Percentiles rank a stretch among this genome's conserved stretches.
Evolutionary conservation across 2,797 vertebrate genomes (phyloP).

Genomic region (Zalophus californianus): DNA sequence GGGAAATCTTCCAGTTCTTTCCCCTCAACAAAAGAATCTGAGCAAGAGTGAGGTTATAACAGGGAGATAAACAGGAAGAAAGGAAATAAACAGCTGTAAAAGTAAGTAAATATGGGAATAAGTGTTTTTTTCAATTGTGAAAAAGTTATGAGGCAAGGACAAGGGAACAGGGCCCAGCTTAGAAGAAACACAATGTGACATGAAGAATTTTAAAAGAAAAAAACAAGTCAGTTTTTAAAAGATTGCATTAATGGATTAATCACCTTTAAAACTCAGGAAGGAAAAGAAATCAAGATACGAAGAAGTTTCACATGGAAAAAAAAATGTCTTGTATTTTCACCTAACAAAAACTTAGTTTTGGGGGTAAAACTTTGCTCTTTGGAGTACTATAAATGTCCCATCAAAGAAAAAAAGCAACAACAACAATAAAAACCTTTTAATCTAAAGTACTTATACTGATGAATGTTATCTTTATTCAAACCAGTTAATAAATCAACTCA

Average conservation of each 20-base stretch:
- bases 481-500: neutral
- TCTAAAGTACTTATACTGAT: constrained; percentile 23
- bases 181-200: constrained; percentile 9
- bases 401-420: neutral
- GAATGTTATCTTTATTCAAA: neutral
- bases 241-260: neutral
- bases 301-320: neutral
- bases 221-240: neutral
- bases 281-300: constrained; percentile 7
- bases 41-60: neutral
- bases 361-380: neutral
- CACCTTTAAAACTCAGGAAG: neutral
- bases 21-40: neutral
- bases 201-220: neutral
- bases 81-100: constrained; percentile 45
- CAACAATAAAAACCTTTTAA: neutral
- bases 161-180: neutral
- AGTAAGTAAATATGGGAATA: neutral
- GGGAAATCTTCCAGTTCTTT: neutral
- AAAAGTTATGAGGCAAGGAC: neutral
- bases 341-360: constrained; percentile 27
- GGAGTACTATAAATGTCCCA: neutral
- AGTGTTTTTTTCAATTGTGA: neutral
- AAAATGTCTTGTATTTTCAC: constrained; percentile 18
- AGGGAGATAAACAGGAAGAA: neutral